A percentile compares a stretch with the other conserved stretches of the same genome.
Conservation (phyloP, 2,888 invertebrate species). For the Orchesella flavescens region DNA sequence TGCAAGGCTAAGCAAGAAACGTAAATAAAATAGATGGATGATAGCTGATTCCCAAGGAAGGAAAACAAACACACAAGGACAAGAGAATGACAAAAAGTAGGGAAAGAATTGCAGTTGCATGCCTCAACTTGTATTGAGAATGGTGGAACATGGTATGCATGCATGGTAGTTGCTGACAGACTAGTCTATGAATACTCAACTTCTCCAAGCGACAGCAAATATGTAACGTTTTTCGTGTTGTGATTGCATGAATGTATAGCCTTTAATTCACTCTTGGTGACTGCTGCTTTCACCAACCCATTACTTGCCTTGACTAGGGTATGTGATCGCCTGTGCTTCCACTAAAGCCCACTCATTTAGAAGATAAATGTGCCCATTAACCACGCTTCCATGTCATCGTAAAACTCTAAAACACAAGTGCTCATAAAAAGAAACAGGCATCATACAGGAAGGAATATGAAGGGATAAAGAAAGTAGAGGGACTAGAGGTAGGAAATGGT, state of each 20-base stretch:
- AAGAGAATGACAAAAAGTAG: not conserved
- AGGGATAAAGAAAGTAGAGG: not conserved
- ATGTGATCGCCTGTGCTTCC: constrained; percentile 11
- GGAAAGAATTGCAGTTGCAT: not conserved
- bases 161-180: not conserved
- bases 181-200: not conserved
- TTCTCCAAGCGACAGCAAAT: not conserved
- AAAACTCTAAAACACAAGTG: constrained; percentile 58
- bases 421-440: constrained; percentile 51
- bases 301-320: constrained; percentile 36
- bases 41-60: not conserved
- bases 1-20: no score
- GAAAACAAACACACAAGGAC: not conserved
- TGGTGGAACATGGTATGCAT: not conserved
- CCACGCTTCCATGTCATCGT: constrained; percentile 63
- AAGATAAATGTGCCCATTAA: constrained; percentile 65
- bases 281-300: constrained; percentile 62
- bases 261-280: constrained; percentile 60
- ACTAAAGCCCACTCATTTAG: constrained; percentile 59
- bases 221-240: constrained; percentile 16
- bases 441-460: constrained; percentile 1
- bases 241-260: constrained; percentile 60
- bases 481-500: not conserved
- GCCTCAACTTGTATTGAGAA: not conserved
- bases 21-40: no score